phyloP scores from a whole-genome alignment of 2,888 invertebrate genomes.

The Eupeodes luniger region DNA sequence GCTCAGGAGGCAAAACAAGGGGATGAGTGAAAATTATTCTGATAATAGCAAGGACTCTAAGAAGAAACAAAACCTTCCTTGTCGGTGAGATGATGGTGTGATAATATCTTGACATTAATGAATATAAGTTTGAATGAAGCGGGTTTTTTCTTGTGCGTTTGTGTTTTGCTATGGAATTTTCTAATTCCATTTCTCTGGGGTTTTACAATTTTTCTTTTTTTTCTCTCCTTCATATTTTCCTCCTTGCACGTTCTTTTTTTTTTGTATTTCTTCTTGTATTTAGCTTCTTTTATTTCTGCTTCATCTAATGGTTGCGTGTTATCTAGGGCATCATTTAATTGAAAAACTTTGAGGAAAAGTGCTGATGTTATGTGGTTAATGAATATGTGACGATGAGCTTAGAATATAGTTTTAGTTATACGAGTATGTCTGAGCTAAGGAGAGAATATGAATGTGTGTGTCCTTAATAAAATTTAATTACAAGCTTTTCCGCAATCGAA shows the following conservation, averaged over 20 bases:
- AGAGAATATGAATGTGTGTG: slow-evolving; percentile 37
- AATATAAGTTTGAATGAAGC: slow-evolving; percentile 63
- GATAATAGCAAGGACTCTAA: slow-evolving; percentile 49
- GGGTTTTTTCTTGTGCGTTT: background rate
- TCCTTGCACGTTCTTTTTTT: slow-evolving; percentile 34
- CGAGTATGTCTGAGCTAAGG: slow-evolving; percentile 7
- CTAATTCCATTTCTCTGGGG: slow-evolving; percentile 50
- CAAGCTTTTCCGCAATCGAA: slow-evolving; percentile 42
- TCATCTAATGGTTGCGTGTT: slow-evolving; percentile 58
- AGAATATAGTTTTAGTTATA: slow-evolving; percentile 39
- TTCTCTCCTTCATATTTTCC: background rate
- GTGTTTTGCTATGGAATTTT: slow-evolving; percentile 37
- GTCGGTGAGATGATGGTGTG: slow-evolving; percentile 34
- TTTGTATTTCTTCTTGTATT: background rate
- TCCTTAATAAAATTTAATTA: slow-evolving; percentile 70
- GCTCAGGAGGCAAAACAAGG: background rate
- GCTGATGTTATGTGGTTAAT: slow-evolving; percentile 73
- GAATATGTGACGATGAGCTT: slow-evolving; percentile 71
- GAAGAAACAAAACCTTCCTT: background rate
- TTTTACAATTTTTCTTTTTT: slow-evolving; percentile 42
- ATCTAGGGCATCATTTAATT: slow-evolving; percentile 75
- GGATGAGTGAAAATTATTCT: slow-evolving; percentile 43
- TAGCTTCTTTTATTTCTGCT: background rate
- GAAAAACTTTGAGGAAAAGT: slow-evolving; percentile 74
- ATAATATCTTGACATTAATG: slow-evolving; percentile 68